A percentile compares a stretch with the other conserved stretches of the same genome.
phyloP scores from a whole-genome alignment of 2,113 vertebrate species.

The Platycercus adscitus region DNA sequence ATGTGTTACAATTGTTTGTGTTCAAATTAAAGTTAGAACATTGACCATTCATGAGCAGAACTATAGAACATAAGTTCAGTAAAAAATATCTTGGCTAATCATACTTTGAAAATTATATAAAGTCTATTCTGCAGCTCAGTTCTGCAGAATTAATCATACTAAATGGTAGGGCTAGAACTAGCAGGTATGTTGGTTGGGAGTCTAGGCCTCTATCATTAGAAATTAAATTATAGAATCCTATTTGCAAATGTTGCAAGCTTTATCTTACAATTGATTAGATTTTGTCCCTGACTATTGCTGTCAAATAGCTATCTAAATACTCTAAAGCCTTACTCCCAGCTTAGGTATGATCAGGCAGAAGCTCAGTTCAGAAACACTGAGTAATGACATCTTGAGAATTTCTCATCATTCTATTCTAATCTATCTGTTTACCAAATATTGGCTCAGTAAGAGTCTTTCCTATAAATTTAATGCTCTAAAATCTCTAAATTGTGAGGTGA shows the following conservation, averaged over 20 bases:
- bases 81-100: slow-evolving; percentile 30
- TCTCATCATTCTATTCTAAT: rapidly evolving
- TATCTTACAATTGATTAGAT: slow-evolving; percentile 45
- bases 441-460: neutral
- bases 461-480: neutral
- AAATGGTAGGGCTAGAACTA: neutral
- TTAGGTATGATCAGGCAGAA: neutral
- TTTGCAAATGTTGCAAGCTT: slow-evolving; percentile 30
- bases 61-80: neutral
- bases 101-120: slow-evolving; percentile 20
- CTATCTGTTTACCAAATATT: neutral
- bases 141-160: slow-evolving; percentile 47
- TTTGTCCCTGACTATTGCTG: neutral
- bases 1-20: slow-evolving; percentile 5
- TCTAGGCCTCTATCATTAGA: neutral
- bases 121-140: slow-evolving; percentile 19
- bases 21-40: slow-evolving; percentile 32
- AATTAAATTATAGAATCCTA: slow-evolving; percentile 37
- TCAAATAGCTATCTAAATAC: neutral
- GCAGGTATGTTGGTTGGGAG: neutral
- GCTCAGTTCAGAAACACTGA: neutral
- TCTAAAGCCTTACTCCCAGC: neutral
- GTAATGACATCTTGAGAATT: neutral
- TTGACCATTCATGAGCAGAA: neutral
- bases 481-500: neutral